Evolutionary conservation across 92 coral and sea anemone genomes (phyloP).

Genomic region (Palythoa caribaeorum): DNA sequence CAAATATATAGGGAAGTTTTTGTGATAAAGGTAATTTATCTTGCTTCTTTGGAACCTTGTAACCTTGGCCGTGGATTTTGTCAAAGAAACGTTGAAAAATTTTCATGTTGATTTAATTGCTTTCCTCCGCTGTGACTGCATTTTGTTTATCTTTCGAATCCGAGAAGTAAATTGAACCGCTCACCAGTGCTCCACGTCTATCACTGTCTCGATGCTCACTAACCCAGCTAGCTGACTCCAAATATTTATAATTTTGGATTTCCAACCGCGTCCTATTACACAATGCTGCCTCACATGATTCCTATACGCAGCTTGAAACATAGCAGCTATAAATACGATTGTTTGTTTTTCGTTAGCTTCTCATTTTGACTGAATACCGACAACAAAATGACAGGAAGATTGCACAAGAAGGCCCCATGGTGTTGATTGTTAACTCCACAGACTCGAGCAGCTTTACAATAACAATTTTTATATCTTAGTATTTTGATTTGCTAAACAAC

Average conservation of each 20-base stretch:
- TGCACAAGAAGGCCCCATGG: background rate
- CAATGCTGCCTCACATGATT: background rate
- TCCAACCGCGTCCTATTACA: background rate
- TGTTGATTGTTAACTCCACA: background rate
- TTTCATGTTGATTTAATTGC: background rate
- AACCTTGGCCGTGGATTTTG: background rate
- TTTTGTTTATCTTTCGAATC: no score
- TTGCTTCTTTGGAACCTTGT: constrained; percentile 3
- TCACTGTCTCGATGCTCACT: no score
- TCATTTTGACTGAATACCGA: background rate
- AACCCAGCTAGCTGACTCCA: no score
- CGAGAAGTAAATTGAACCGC: no score
- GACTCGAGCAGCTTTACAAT: background rate
- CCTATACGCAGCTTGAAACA: background rate
- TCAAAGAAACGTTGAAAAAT: background rate
- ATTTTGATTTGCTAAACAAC: background rate
- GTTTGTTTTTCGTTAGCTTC: background rate
- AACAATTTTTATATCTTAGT: background rate
- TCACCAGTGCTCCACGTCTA: no score
- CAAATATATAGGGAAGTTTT: constrained; percentile 64
- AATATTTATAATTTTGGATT: background rate
- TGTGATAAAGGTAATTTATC: constrained; percentile 48
- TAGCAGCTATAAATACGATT: background rate
- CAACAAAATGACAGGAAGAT: background rate
- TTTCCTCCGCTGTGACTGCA: background rate